These are phyloP conservation scores for Troides helena DNA, from an alignment of 2,888 invertebrate species.

Conservation along the genomic window DNA sequence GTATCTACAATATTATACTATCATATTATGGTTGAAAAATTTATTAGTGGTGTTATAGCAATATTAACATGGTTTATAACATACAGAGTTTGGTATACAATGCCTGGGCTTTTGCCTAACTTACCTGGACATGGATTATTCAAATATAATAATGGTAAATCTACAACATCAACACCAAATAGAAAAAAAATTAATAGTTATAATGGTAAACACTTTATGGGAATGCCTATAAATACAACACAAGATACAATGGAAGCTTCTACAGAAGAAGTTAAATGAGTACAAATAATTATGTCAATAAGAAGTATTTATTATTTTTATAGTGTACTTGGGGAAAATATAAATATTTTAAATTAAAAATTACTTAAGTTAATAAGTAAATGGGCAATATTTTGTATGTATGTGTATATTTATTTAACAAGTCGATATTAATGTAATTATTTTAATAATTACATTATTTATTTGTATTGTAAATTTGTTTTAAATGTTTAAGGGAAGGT, in stretches of 20 bases:
- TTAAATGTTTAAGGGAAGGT: slow-evolving; percentile 23
- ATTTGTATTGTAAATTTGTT: not conserved
- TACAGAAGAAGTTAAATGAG: slow-evolving; percentile 61
- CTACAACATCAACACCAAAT: slow-evolving; percentile 48
- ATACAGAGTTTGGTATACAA: slow-evolving; percentile 89
- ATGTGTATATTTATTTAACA: not conserved
- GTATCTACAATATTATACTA: slow-evolving; percentile 96
- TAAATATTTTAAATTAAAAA: not conserved
- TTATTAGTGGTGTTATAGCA: slow-evolving; percentile 92
- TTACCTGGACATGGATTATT: slow-evolving; percentile 90
- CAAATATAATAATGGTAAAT: slow-evolving; percentile 84
- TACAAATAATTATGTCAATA: not conserved
- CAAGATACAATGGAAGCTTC: slow-evolving; percentile 55
- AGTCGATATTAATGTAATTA: not conserved
- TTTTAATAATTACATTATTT: not conserved
- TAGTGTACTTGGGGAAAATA: not conserved
- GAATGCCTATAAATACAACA: slow-evolving; percentile 84
- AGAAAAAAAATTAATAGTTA: slow-evolving; percentile 66
- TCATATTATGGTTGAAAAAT: slow-evolving; percentile 97
- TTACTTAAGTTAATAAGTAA: not conserved
- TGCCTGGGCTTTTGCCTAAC: slow-evolving; percentile 82
- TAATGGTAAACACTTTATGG: slow-evolving; percentile 86
- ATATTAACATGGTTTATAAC: slow-evolving; percentile 94
- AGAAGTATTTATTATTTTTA: not conserved
- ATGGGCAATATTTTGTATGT: not conserved